Base-by-base conservation (phyloP, 2,888 invertebrate genomes). In the Boloria euphrosyne region DNA sequence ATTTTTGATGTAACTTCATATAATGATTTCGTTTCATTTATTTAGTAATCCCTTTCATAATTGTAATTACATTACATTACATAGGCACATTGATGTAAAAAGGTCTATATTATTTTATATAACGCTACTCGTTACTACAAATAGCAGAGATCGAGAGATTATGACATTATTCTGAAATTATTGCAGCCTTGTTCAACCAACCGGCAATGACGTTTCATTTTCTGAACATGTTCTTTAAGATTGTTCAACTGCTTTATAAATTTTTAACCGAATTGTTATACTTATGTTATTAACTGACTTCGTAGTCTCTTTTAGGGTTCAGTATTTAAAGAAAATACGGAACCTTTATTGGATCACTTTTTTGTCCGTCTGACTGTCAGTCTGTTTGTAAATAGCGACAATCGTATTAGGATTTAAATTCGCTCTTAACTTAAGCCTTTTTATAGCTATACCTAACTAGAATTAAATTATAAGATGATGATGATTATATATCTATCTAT, bases 151-250 rank as follows among this genome's bases (percentile, higher is more conserved):
- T 57, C n/a, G 57, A 5, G n/a, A 57, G 57, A 57, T 57, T 44
- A 14, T 22, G 46, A 57, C 14, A 57, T 57, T n/a, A 57, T 57
- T 46, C 22, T 46, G 22, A n/a, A 57, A 57, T 27, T 4, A 57
- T 57, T 57, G 57, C 57, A 46, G 22, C 46, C 44, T 14, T 57
- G 46, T 46, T 57, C 57, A 57, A 57, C 57, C 22, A 57, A 27
- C 46, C 57, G 57, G n/a, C 46, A 46, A n/a, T 46, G 22, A 22
- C n/a, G 44, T 55, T 55, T 4, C 18, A n/a, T 55, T 57, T 46
- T 57, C 46, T 57, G 10, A 57, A 57, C 7, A 10, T 46, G 22
- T n/a, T 57, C 22, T 54, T 57, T 43, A 55, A 18, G 44, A n/a
- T 10, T n/a, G 44, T 57, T n/a, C 55, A 57, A 57, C 22, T n/a